Base-by-base conservation (phyloP, 2,113 vertebrate species). In the Triplophysa rosa region DNA sequence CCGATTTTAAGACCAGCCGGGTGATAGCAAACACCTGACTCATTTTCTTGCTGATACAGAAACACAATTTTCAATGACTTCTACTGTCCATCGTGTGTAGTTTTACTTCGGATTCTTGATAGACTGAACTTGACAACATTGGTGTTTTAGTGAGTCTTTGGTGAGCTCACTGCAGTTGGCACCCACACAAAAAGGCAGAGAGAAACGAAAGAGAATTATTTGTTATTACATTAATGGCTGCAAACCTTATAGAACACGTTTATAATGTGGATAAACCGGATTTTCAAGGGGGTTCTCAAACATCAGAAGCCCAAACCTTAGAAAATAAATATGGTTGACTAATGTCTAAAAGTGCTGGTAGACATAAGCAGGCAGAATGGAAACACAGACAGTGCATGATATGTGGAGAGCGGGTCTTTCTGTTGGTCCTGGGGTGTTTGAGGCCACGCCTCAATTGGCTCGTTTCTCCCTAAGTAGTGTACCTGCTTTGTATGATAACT, bases 251-350 rank as follows among this genome's bases (percentile, higher is more conserved):
- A 65, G 54, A 77, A 77, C 74, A 54, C n/a, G 19, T 21, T 21
- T 58, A 58, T 58, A 58, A 45, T 12, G 42, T 9, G 11, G 17
- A 67, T 61, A 54, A 62, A 52, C 1, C 45, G 56, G 70, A 79
- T 37, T 16, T 24, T 68, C 63, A 40, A 61, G 52, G 66, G 56
- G 13, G 59, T 33, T n/a, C 5, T 58, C 37, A 42, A 83, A 71
- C 24, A 70, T 66, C 29, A 64, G 29, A 42, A 65, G 69, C 67
- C 68, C n/a, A 24, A 78, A 26, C 21, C 61, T 26, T 29, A 78
- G 56, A n/a, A 64, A 81, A 84, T 81, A 81, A 84, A 84, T 78
- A 84, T 69, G 75, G 72, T 33, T 47, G 68, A 74, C 58, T 42
- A 33, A 68, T 16, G 17, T 66, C 56, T 68, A 80, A 83, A 84